phyloP scores from a whole-genome alignment of 2,797 vertebrate species.

The Acanthiza pusilla region DNA sequence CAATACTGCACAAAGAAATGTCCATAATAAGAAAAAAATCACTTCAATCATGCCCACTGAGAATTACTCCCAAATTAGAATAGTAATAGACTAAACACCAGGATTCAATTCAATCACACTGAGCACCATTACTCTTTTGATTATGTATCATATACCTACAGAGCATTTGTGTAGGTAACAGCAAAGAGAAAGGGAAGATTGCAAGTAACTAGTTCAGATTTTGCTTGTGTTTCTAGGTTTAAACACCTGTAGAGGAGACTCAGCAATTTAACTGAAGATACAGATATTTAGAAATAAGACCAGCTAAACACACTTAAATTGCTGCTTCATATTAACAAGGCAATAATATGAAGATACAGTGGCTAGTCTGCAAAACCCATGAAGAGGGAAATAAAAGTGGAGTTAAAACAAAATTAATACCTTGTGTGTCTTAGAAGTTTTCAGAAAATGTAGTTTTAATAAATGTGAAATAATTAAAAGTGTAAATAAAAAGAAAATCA shows the following conservation, averaged over 20 bases:
- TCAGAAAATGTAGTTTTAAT: neutral
- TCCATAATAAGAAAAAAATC: constrained; percentile 51
- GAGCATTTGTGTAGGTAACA: constrained; percentile 20
- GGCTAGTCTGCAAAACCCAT: neutral
- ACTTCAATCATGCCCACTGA: constrained; percentile 35
- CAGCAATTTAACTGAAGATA: neutral
- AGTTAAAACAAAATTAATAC: neutral
- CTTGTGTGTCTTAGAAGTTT: neutral
- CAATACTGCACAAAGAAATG: constrained; percentile 37
- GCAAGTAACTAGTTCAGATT: neutral
- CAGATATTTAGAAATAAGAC: neutral
- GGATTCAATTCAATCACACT: constrained; percentile 28
- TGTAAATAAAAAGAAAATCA: neutral
- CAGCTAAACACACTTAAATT: neutral
- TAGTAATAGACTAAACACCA: constrained; percentile 10
- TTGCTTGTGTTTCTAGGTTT: constrained; percentile 2
- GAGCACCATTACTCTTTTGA: constrained; percentile 48
- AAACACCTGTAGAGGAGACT: constrained; percentile 24
- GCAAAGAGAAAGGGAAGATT: constrained; percentile 20
- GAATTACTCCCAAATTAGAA: constrained; percentile 38
- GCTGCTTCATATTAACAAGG: constrained; percentile 10
- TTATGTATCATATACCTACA: neutral
- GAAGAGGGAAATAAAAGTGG: neutral
- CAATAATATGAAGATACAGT: constrained; percentile 4
- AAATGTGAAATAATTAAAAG: neutral